A percentile compares a stretch with the other conserved stretches of the same genome.
Evolutionary conservation across 2,797 vertebrate genomes (phyloP).

Genomic region (Gymnoscopelus microlampas): DNA sequence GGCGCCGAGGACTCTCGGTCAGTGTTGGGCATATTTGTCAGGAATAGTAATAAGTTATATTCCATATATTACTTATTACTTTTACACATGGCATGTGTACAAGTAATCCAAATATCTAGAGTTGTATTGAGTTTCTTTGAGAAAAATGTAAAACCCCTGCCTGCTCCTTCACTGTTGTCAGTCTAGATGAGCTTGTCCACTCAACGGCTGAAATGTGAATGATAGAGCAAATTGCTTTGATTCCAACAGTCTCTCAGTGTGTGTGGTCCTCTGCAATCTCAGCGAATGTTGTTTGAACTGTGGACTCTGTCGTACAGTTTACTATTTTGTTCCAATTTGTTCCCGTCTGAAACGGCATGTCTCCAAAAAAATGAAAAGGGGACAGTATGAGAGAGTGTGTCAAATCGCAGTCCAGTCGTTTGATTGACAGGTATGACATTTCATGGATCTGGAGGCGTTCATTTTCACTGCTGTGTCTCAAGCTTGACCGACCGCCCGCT

Average conservation of each 20-base stretch:
- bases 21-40: no score
- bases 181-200: constrained; percentile 4
- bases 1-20: no score
- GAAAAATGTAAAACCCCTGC: not conserved
- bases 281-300: constrained; percentile 41
- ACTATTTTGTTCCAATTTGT: constrained; percentile 38
- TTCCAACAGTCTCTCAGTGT: constrained; percentile 10
- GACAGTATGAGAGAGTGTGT: constrained; percentile 50
- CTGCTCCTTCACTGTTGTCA: not conserved
- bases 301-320: constrained; percentile 4
- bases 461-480: constrained; percentile 63
- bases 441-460: constrained; percentile 64
- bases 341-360: constrained; percentile 31
- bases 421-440: constrained; percentile 76
- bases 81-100: no score
- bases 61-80: no score
- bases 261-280: constrained; percentile 25
- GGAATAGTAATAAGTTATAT: no score
- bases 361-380: not conserved
- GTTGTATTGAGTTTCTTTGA: no score
- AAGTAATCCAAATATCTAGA: no score
- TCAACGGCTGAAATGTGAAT: not conserved
- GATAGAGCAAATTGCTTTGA: constrained; percentile 8
- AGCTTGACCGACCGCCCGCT: constrained; percentile 64
- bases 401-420: constrained; percentile 43